Evolutionary conservation across 2,888 invertebrate genomes (phyloP), one percentile per base, ranked within the genome.

Genomic region (Boloria euphrosyne): DNA sequence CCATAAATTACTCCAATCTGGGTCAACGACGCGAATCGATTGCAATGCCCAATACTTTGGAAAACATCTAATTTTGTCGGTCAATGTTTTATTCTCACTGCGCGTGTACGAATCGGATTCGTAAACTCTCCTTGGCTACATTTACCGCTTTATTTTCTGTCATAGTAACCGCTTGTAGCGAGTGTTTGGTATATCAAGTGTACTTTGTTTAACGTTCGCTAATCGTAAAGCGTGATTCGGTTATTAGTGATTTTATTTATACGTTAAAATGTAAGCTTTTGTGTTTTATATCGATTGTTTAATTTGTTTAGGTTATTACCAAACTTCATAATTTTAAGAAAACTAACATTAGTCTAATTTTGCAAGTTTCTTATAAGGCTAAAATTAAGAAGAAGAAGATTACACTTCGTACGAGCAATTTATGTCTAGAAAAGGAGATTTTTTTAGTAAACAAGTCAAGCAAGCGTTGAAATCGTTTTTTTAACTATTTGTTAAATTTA

Each of bases 21-120:
- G 78, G 85, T 85, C 80, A 84, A 79, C 71, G 75, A 70, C 66
- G 71, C 69, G 72, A 66, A 70, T 69, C 73, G 71, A 74, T 76
- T 73, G 74, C 74, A 72, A 69, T 68, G 51, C 55, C 72, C 77
- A 66, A 66, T 75, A 71, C 73, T 74, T 74, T 78, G 65, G 77
- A 79, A 82, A 85, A 86, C 87, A 82, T 88, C 87, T 89, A 88
- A 88, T 86, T 89, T 77, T 71, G 85, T 83, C 84, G 78, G 80
- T 80, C 76, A 74, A 73, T 76, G 77, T 78, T 79, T 77, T 76
- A 74, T 76, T 74, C 75, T 66, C 70, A 55, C 73, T 16, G 68
- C 67, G 72, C 74, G 73, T 71, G 76, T 74, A 72, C 73, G 71
- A 59, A 59, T 71, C 59, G 66, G 70, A 62, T 71, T 66, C 65